These are phyloP conservation scores for mouse (Mus musculus) DNA, from an alignment of 2,113 vertebrate genomes.

Conservation along the genomic window GRCm39 chr17:63928001-63928500, in stretches of 20 bases:
- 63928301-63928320: constrained; percentile 7
- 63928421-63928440: constrained; percentile 1
- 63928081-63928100: background rate
- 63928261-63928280: background rate
- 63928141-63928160: background rate
- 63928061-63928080: background rate
- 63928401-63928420: constrained; percentile 1
- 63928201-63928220: background rate
- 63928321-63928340: background rate
- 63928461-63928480: background rate
- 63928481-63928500: background rate
- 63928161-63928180: background rate
- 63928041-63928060: constrained; percentile 33
- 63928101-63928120: background rate
- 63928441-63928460: background rate
- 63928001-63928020: background rate
- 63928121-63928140: background rate
- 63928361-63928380: background rate
- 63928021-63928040: constrained; percentile 9
- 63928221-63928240: background rate
- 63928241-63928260: background rate
- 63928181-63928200: background rate
- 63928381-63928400: background rate
- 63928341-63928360: constrained; percentile 25
- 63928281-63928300: background rate